Evolutionary conservation across 2,797 vertebrate genomes (phyloP).

Genomic region (Synanceia verrucosa): DNA sequence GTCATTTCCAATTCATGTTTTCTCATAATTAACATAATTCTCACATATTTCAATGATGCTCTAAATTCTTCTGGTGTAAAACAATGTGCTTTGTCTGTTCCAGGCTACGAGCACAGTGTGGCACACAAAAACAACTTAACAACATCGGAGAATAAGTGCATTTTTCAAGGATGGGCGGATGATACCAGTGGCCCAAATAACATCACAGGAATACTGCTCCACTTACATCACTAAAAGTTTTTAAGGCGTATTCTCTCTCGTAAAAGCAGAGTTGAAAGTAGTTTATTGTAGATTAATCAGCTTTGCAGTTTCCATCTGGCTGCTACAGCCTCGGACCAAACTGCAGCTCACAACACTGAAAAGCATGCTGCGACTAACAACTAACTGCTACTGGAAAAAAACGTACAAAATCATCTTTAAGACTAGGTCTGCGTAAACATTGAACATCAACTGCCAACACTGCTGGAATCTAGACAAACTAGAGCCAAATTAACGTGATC

Average conservation of each 20-base stretch:
- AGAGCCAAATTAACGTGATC: not conserved
- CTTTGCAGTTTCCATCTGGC: slow-evolving; percentile 38
- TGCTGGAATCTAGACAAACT: not conserved
- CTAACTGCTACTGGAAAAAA: slow-evolving; percentile 34
- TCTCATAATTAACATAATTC: slow-evolving; percentile 79
- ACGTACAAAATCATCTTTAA: slow-evolving; percentile 15
- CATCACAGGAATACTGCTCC: slow-evolving; percentile 69
- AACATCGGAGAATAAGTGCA: slow-evolving; percentile 64
- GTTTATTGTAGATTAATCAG: slow-evolving; percentile 51
- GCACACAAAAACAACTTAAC: slow-evolving; percentile 69
- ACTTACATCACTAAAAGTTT: slow-evolving; percentile 73
- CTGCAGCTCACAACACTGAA: slow-evolving; percentile 20
- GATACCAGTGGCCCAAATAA: slow-evolving; percentile 73
- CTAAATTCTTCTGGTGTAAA: slow-evolving; percentile 65
- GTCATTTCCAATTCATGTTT: slow-evolving; percentile 67
- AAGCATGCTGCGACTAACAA: slow-evolving; percentile 22
- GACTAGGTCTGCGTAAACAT: not conserved
- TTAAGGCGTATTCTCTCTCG: slow-evolving; percentile 45
- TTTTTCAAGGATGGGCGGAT: slow-evolving; percentile 59
- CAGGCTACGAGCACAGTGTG: slow-evolving; percentile 61
- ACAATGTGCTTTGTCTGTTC: slow-evolving; percentile 77
- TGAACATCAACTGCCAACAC: not conserved
- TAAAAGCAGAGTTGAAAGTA: slow-evolving; percentile 49
- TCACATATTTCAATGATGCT: slow-evolving; percentile 67
- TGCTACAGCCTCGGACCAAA: slow-evolving; percentile 31